Evolutionary conservation across 2,888 invertebrate genomes (phyloP), one percentile per base, ranked within the genome.

Genomic region (Malacosoma neustria): DNA sequence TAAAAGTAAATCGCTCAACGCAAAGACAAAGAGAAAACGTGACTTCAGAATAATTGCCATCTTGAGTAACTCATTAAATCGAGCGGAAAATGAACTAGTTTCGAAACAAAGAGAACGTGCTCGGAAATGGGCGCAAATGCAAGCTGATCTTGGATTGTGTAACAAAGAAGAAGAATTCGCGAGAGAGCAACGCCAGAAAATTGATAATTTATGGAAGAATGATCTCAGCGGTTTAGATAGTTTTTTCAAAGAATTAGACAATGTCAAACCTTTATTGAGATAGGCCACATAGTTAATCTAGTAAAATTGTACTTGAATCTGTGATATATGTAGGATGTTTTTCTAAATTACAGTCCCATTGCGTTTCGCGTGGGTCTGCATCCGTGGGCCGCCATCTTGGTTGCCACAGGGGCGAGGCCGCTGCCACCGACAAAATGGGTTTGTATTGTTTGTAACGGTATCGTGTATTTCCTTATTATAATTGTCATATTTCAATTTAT

Each of bases 41-140:
- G 87, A 91, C 67, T 72, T 90, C 46, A 86, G 90, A 51, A 76
- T 90, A 51, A 89, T 91, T 69, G 91, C 91, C 51, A 87, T 91
- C 56, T 81, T 91, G 61, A 85, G 88, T 49, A 79, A 82, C 59
- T 88, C 91, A 31, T 67, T 91, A 37, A 62, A 61, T 44, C 87
- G 87, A 46, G 91, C 91, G 2, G 89, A 91, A 60, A 72, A 67
- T 47, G 89, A 90, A 57, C 79, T 91, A 40, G 69, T 89, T 49
- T 67, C 66, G 52, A 90, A 90, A 71, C 91, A 91, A 73, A 75
- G 88, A 58, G 87, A 88, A 66, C 84, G 90, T 49, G 88, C 88
- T 52, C 72, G 85, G 55, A 87, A 84, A 58, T 91, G 91, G 91
- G 80, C 82, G 53, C 77, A 77, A 56, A 79, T 87, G 79, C 84